Conservation (phyloP, 2,797 vertebrate genomes). For the Hybognathus amarus region DNA sequence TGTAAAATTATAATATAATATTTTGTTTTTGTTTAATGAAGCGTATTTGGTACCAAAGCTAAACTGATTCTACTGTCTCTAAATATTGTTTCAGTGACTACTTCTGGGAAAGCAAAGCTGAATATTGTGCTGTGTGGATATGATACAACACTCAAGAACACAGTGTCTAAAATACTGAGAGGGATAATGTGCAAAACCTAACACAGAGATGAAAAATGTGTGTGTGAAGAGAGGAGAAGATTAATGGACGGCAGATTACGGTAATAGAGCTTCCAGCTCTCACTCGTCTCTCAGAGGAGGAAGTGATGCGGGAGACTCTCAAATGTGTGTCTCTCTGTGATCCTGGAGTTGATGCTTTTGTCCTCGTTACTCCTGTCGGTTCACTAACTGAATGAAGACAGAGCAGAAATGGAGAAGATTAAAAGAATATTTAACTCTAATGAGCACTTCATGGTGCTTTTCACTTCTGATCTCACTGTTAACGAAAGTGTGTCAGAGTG, state of each 20-base stretch:
- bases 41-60: not conserved
- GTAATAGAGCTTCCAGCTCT: not conserved
- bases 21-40: not conserved
- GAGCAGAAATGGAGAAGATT: not conserved
- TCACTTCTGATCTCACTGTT: not conserved
- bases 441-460: not conserved
- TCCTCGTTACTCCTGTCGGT: not conserved
- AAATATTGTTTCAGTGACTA: not conserved
- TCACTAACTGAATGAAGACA: not conserved
- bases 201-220: no score
- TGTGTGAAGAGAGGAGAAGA: not conserved
- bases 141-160: not conserved
- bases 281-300: not conserved
- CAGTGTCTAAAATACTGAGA: not conserved
- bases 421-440: not conserved
- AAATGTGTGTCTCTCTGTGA: not conserved
- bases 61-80: not conserved
- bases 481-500: not conserved
- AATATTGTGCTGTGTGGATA: not conserved
- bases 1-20: not conserved
- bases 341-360: not conserved
- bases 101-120: not conserved
- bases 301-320: not conserved
- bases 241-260: not conserved
- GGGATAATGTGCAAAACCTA: accelerated